These are phyloP conservation scores for Leptinotarsa tumamoca DNA, from an alignment of 2,888 invertebrate genomes.

Conservation along the genomic window DNA sequence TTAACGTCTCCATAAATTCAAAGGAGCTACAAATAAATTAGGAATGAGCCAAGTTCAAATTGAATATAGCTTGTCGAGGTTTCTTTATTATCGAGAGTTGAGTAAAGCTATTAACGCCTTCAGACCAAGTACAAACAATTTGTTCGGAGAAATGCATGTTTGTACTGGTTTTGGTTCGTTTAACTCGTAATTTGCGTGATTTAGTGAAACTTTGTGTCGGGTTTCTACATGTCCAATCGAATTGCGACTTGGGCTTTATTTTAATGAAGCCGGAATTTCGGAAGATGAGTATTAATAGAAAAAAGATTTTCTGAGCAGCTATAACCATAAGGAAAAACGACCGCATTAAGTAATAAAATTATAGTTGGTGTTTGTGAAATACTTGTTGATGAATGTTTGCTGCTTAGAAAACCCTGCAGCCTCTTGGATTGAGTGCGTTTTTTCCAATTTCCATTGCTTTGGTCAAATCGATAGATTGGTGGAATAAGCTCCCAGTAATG, in stretches of 20 bases:
- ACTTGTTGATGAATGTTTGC: no score
- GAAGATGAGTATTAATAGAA: not conserved
- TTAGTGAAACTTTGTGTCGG: not conserved
- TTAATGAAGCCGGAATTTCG: not conserved
- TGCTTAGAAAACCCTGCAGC: no score
- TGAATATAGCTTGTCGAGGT: constrained; percentile 25
- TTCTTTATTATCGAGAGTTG: constrained; percentile 29
- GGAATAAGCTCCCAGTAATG: no score
- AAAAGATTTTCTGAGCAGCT: no score
- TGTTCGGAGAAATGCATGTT: constrained; percentile 12
- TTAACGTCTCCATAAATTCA: constrained; percentile 33
- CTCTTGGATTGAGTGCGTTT: no score
- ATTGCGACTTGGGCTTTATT: not conserved
- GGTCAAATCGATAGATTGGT: no score
- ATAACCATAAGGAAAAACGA: no score
- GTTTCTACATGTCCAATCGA: not conserved
- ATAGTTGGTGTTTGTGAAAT: no score
- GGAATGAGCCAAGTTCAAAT: constrained; percentile 20
- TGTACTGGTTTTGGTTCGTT: constrained; percentile 7
- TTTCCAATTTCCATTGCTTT: no score
- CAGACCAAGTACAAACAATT: constrained; percentile 24
- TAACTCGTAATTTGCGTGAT: constrained; percentile 12
- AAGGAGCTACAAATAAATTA: constrained; percentile 28
- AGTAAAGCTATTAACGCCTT: constrained; percentile 16
- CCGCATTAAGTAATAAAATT: no score